These are phyloP conservation scores for Operophtera brumata DNA, from an alignment of 2,888 invertebrate genomes.

Conservation along the genomic window DNA sequence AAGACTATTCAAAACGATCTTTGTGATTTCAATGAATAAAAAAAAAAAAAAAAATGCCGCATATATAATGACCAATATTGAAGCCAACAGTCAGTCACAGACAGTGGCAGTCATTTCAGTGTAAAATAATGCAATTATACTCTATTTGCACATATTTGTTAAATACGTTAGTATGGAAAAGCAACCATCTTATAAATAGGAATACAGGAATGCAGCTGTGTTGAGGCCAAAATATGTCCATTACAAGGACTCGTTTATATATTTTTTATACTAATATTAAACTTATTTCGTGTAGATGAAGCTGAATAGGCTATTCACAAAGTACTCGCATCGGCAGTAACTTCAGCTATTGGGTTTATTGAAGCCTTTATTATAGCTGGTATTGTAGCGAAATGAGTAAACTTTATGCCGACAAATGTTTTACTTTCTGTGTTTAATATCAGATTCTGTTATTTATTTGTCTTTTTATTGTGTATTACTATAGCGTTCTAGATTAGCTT, in stretches of 20 bases:
- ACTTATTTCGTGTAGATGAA: constrained; percentile 9
- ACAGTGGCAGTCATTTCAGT: too few species aligned
- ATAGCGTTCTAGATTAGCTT: not conserved
- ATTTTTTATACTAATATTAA: not conserved
- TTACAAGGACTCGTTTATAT: not conserved
- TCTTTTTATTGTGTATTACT: not conserved
- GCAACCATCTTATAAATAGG: too few species aligned
- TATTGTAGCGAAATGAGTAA: constrained; percentile 19
- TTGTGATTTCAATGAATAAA: too few species aligned
- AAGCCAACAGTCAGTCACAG: too few species aligned
- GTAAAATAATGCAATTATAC: too few species aligned
- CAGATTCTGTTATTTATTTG: not conserved
- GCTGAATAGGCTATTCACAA: constrained; percentile 16
- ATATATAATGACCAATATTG: too few species aligned
- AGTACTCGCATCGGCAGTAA: constrained; percentile 20
- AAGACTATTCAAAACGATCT: too few species aligned
- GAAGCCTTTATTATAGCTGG: constrained; percentile 22
- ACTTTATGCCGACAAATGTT: constrained; percentile 19
- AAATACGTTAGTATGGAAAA: too few species aligned
- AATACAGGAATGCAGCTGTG: too few species aligned
- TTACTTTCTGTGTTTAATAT: constrained; percentile 5
- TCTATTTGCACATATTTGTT: too few species aligned
- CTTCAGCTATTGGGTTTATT: constrained; percentile 24
- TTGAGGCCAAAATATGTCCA: too few species aligned
- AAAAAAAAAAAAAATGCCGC: too few species aligned